phyloP scores from a whole-genome alignment of 2,797 vertebrate genomes.

The Lepus townsendii region DNA sequence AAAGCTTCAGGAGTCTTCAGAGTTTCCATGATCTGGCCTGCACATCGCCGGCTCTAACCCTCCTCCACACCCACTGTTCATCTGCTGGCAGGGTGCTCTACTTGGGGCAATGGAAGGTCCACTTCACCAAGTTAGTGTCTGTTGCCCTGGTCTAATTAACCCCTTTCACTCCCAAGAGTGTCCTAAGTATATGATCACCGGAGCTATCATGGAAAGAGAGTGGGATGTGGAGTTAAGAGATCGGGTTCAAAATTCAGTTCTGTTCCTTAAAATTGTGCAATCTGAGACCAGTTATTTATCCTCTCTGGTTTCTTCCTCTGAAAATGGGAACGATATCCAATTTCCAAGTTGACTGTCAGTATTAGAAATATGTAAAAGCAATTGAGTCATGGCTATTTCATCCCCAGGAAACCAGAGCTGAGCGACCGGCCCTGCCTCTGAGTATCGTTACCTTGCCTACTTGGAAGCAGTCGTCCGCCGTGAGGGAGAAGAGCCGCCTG shows the following conservation, averaged over 20 bases:
- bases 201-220: not conserved
- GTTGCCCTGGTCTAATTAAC: not conserved
- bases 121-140: not conserved
- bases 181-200: not conserved
- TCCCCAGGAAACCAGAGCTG: not conserved
- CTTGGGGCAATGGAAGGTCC: not conserved
- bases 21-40: not conserved
- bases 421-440: not conserved
- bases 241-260: constrained; percentile 4
- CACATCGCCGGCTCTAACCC: not conserved
- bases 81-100: not conserved
- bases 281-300: not conserved
- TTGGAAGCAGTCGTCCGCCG: constrained; percentile 96
- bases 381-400: not conserved
- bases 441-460: constrained; percentile 93
- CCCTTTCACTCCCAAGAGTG: not conserved
- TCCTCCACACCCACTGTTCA: not conserved
- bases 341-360: not conserved
- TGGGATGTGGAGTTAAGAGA: constrained; percentile 32
- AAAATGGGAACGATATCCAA: constrained; percentile 31
- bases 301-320: not conserved
- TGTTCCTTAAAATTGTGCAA: constrained; percentile 1
- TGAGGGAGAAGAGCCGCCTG: constrained; percentile 87
- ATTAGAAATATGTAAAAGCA: constrained; percentile 2
- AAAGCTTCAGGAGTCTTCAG: not conserved